Evolutionary conservation across 2,113 vertebrate genomes (phyloP).

Genomic region (Sapayoa aenigma): DNA sequence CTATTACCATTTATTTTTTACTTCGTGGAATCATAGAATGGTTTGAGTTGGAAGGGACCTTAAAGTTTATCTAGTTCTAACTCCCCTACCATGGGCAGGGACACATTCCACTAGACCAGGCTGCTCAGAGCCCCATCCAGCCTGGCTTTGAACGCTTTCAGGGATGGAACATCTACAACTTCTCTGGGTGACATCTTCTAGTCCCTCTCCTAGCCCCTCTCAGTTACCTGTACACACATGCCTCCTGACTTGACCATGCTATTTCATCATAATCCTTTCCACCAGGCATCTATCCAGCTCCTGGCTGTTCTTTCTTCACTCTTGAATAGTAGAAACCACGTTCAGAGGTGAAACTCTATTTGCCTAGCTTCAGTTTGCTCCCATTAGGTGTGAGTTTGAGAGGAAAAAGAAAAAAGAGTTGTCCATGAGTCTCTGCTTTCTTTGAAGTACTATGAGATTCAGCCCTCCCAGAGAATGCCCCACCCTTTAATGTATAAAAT

Average conservation of each 20-base stretch:
- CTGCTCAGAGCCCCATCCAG: background rate
- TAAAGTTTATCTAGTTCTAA: background rate
- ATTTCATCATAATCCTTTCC: background rate
- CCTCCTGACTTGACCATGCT: background rate
- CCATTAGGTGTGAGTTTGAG: background rate
- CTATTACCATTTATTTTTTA: background rate
- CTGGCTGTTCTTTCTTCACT: background rate
- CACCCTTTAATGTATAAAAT: background rate
- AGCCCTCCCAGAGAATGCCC: background rate
- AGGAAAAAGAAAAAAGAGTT: background rate
- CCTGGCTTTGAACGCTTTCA: background rate
- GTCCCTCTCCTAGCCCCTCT: background rate
- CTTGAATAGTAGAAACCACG: fast-evolving
- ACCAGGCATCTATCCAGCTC: background rate
- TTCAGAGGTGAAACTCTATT: background rate
- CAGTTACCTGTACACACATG: background rate
- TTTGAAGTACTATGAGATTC: background rate
- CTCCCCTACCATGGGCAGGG: fast-evolving
- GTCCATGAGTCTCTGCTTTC: background rate
- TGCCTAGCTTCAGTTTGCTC: background rate
- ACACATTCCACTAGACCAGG: background rate
- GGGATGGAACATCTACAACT: background rate
- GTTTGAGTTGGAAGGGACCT: background rate
- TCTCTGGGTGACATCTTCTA: background rate
- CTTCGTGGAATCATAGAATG: background rate